Base-by-base conservation (phyloP, 2,888 invertebrate genomes). In the Barypeithes pellucidus region DNA sequence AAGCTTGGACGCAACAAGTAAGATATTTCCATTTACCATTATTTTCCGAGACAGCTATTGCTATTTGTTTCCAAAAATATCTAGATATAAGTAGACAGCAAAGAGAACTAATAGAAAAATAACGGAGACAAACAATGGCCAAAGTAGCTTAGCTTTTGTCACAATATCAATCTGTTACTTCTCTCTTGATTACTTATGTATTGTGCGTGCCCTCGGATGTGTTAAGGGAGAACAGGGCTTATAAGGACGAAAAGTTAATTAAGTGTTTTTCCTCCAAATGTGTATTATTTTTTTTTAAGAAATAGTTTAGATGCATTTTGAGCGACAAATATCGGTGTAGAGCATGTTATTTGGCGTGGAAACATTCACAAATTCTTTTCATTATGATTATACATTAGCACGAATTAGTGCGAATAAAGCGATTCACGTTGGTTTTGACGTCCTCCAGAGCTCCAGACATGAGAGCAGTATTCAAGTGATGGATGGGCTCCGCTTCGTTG, bases 81-180 rank as follows among this genome's bases (percentile, higher is more conserved):
- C n/a, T 43, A 16, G 43, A 43, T 16, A 43, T 43, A 43, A 43
- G 43, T 43, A n/a, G 50, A 50, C 22, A 50, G 12, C 1, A 20
- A 24, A n/a, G 12, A 50, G 20, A 24, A 50, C 50, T 24, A 47
- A 50, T 24, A 50, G 24, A 5, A 20, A 50, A 12, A 20, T 8
- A 16, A 47, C 4, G 20, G 20, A 47, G 18, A 47, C 20, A 47
- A 47, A 45, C 16, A 45, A 45, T 47, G 14, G 47, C 20, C 18
- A 52, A 52, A 52, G 24, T 52, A 3, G 54, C 33, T 57, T 57
- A 57, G 33, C 33, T 57, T 50, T 33, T 57, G 33, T 57, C 54
- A 57, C 16, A 33, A 57, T 14, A 8, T 16, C 36, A 33, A 57
- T 50, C 22, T 50, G 24, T 50, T 50, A 61, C 39, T 43, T 61